Conservation (phyloP, 2,888 invertebrate genomes). For the Ectobius pallidus region DNA sequence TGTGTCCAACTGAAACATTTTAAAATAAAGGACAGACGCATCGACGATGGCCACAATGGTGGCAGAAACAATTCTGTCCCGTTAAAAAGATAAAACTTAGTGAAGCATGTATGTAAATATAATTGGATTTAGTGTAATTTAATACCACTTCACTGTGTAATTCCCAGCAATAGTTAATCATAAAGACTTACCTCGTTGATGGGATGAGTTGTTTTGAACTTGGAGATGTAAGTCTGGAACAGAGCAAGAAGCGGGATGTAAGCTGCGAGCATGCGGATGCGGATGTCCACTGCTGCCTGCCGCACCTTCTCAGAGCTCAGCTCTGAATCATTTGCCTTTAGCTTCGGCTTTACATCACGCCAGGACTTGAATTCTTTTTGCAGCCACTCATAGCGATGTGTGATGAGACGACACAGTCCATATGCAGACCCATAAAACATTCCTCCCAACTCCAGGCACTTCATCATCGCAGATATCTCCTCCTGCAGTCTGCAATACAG, state of each 20-base stretch:
- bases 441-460: conserved; percentile 1
- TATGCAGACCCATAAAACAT: not conserved
- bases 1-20: no score
- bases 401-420: not conserved
- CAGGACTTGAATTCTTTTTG: not conserved
- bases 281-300: not conserved
- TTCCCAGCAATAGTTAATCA: no score
- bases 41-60: no score
- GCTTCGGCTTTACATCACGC: not conserved
- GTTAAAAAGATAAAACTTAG: no score
- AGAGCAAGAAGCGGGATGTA: not conserved
- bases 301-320: not conserved
- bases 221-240: not conserved
- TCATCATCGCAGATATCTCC: not conserved
- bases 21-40: no score
- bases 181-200: not conserved
- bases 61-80: no score
- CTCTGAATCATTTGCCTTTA: not conserved
- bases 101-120: no score
- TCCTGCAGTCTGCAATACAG: not conserved
- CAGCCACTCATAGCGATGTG: not conserved
- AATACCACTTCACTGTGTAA: no score
- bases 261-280: not conserved
- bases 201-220: not conserved
- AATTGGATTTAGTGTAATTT: no score